These are phyloP conservation scores for Nomada goodeniana DNA, from an alignment of 2,888 invertebrate genomes.

Conservation along the genomic window DNA sequence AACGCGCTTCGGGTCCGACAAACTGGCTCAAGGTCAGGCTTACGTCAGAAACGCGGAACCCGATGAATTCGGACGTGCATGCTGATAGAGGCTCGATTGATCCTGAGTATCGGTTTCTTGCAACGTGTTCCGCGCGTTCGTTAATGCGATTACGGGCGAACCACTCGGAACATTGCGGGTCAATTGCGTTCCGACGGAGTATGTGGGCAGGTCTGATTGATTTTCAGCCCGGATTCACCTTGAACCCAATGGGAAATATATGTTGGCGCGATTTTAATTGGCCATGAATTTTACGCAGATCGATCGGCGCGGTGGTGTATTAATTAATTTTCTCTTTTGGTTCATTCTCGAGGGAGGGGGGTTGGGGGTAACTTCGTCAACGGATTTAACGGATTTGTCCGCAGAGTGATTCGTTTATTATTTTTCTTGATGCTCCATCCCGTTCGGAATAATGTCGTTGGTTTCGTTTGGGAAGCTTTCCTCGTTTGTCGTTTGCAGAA, in stretches of 20 bases:
- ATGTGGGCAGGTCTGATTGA: not conserved
- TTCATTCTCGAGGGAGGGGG: too few relatives aligned
- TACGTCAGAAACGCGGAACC: constrained; percentile 60
- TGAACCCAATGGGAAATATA: not conserved
- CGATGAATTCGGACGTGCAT: constrained; percentile 61
- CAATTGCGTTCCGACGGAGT: not conserved
- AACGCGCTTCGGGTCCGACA: constrained; percentile 18
- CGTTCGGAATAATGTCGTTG: too few relatives aligned
- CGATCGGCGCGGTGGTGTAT: too few relatives aligned
- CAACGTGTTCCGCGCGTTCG: not conserved
- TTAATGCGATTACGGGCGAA: not conserved
- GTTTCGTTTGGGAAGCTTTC: too few relatives aligned
- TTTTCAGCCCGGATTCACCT: not conserved
- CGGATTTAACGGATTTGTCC: too few relatives aligned
- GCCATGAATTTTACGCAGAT: too few relatives aligned
- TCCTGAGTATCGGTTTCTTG: constrained; percentile 41
- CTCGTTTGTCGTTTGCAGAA: too few relatives aligned
- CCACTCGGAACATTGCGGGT: not conserved
- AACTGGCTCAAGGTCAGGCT: constrained; percentile 67
- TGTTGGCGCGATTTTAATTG: too few relatives aligned
- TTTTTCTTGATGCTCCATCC: too few relatives aligned
- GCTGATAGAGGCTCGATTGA: constrained; percentile 48
- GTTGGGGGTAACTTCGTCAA: too few relatives aligned
- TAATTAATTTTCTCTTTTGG: too few relatives aligned
- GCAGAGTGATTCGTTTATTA: too few relatives aligned